These are phyloP conservation scores for zebrafish (Danio rerio) DNA, from an alignment of 2,113 vertebrate species.

Conservation along the genomic window GRCz12tu NC_133195.1:7185501-7186000, in stretches of 20 bases:
- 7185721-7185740: no score
- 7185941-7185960: background rate
- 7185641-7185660: no score
- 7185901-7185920: slow-evolving; percentile 36
- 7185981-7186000: slow-evolving; percentile 44
- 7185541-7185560: no score
- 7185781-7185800: background rate
- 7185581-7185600: no score
- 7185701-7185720: no score
- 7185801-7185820: slow-evolving; percentile 2
- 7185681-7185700: background rate
- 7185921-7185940: slow-evolving; percentile 27
- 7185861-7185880: slow-evolving; percentile 25
- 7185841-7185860: background rate
- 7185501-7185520: no score
- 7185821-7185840: background rate
- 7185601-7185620: no score
- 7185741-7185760: no score
- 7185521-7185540: no score
- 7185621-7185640: no score
- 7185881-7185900: slow-evolving; percentile 30
- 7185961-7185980: slow-evolving; percentile 24
- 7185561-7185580: no score
- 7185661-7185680: background rate
- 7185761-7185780: background rate